A percentile compares a stretch with the other conserved stretches of the same genome.
Conservation (phyloP, 1,140 invertebrate genomes). For the Formica exsecta region DNA sequence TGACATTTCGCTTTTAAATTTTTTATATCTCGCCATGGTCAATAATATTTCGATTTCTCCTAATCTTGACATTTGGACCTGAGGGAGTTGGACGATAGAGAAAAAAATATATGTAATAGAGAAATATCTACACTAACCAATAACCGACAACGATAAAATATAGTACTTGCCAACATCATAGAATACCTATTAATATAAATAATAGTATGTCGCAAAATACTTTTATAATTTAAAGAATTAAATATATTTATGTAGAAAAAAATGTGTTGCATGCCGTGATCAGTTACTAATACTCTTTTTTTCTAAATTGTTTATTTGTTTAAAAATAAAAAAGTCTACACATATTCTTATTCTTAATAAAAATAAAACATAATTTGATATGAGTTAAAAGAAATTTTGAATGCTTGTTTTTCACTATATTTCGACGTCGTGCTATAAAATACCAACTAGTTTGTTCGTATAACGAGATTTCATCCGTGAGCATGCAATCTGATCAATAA, state of each 20-base stretch:
- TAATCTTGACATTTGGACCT: constrained; percentile 55
- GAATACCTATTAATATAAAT: not conserved
- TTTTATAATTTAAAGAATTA: not conserved
- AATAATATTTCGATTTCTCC: constrained; percentile 56
- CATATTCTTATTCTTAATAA: no score
- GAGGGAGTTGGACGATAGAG: constrained; percentile 47
- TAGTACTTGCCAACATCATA: constrained; percentile 22
- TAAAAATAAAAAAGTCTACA: not conserved
- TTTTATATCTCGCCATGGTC: constrained; percentile 45
- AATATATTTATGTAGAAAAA: not conserved
- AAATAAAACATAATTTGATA: not conserved
- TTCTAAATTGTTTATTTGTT: not conserved
- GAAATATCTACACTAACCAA: constrained; percentile 36
- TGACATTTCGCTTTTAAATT: constrained; percentile 32
- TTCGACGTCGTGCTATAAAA: constrained; percentile 28
- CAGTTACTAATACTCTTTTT: not conserved
- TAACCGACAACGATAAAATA: constrained; percentile 46
- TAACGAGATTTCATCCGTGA: constrained; percentile 31
- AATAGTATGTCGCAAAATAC: not conserved
- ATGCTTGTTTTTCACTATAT: constrained; percentile 19
- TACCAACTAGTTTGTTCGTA: not conserved
- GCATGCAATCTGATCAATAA: constrained; percentile 40
- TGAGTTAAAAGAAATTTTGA: not conserved
- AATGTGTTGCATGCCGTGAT: not conserved
- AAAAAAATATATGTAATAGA: constrained; percentile 40